Percentiles rank a stretch among this genome's conserved stretches.
Evolutionary conservation across 2,797 vertebrate species (phyloP).

Genomic region (Ctenochaetus hawaiiensis): DNA sequence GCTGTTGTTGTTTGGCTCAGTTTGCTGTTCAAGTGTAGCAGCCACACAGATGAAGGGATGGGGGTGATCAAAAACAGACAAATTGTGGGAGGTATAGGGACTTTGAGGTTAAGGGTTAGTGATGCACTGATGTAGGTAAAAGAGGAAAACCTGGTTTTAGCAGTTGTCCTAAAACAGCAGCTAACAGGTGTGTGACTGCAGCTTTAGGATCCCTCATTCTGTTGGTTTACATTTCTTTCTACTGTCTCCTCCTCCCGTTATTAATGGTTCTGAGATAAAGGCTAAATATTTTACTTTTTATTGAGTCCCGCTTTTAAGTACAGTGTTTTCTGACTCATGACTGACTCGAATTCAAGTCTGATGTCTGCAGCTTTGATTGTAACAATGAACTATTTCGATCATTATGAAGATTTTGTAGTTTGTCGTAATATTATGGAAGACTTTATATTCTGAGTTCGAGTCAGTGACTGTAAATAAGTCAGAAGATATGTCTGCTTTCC

Average conservation of each 20-base stretch:
- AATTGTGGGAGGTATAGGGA: conserved; percentile 77
- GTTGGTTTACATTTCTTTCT: conserved; percentile 25
- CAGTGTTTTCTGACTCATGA: background rate
- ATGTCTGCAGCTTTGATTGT: background rate
- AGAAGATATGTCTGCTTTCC: too few relatives aligned
- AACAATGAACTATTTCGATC: background rate
- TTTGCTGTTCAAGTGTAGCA: conserved; percentile 72
- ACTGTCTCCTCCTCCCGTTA: background rate
- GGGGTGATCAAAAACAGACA: conserved; percentile 73
- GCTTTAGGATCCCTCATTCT: conserved; percentile 18
- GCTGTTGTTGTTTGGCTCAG: conserved; percentile 77
- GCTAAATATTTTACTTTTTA: too few relatives aligned
- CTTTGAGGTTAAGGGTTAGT: conserved; percentile 64
- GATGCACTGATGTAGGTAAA: conserved; percentile 72
- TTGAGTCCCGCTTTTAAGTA: too few relatives aligned
- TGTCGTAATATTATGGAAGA: background rate
- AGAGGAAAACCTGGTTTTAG: conserved; percentile 25
- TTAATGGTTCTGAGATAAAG: too few relatives aligned
- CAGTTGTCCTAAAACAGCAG: conserved; percentile 38
- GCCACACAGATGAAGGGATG: conserved; percentile 65
- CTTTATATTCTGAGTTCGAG: conserved; percentile 5
- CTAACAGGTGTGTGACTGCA: conserved; percentile 68
- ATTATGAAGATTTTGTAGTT: background rate
- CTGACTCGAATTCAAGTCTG: background rate
- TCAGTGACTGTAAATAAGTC: too few relatives aligned